Conservation (phyloP, 2,113 vertebrate genomes). For the Proterorhinus semilunaris region DNA sequence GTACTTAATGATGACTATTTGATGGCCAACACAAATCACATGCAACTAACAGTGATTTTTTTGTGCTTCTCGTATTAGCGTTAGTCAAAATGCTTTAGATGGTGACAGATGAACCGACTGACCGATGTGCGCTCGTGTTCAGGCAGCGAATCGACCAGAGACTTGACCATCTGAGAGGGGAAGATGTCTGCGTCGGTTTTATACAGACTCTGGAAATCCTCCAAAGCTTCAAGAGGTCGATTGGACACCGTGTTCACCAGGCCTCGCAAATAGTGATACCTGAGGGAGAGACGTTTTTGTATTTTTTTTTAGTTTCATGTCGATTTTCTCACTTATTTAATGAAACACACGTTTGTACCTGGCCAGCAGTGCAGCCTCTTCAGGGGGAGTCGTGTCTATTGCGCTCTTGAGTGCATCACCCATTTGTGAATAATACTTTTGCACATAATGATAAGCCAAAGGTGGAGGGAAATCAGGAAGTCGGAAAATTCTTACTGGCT, state of each 20-base stretch:
- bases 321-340: not conserved
- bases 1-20: no score
- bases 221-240: constrained; percentile 83
- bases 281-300: not conserved
- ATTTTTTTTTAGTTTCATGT: not conserved
- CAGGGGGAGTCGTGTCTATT: constrained; percentile 73
- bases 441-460: constrained; percentile 83
- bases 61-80: not conserved
- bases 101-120: constrained; percentile 10
- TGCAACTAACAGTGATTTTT: no score
- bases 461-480: constrained; percentile 92
- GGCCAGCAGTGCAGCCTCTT: constrained; percentile 84
- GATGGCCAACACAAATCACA: no score
- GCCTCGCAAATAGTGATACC: constrained; percentile 92
- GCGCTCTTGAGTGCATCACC: constrained; percentile 81
- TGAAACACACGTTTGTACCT: constrained; percentile 64
- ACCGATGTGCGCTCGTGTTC: constrained; percentile 72
- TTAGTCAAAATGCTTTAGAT: not conserved
- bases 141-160: constrained; percentile 78
- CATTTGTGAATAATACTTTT: constrained; percentile 86
- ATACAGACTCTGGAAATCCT: constrained; percentile 94
- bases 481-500: constrained; percentile 78
- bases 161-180: constrained; percentile 85
- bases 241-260: constrained; percentile 85
- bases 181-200: constrained; percentile 92